Base-by-base conservation (phyloP, 2,888 invertebrate genomes). In the Trypoxylon attenuatum region DNA sequence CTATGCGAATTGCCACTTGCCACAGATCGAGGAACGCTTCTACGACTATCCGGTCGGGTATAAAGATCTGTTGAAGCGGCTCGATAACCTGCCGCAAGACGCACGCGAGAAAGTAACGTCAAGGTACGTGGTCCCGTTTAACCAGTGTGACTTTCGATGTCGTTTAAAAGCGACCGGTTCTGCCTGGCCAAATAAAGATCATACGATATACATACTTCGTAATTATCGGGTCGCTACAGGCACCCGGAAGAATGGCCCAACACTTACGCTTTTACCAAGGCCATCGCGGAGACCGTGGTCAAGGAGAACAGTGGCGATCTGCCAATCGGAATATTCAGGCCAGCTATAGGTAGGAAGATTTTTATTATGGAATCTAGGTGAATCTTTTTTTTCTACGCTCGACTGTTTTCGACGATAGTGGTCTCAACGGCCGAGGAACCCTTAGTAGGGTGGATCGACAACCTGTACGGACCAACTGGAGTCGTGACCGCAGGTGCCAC, bases 241-340 rank as follows among this genome's bases (percentile, higher is more conserved):
- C 4, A 38, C n/a, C 13, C 22, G 0, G 6, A 16, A 27, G 18
- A 89, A 0, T 93, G 94, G 89, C 96, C 96, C 0, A 96, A 96
- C 84, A 95, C 95, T 0, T 96, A 96, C 87, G 94, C 94, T 0
- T 94, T 93, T 82, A 95, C 96, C 1, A 96, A 96, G 88, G 94
- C 95, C 0, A 82, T 96, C 50, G 94, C 94, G 0, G 96, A 96
- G 83, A 90, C 91, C 71, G 88, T 92, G 58, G 84, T 96, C 0
- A 87, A 89, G 27, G 87, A 88, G 13, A 21, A 10, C 21, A 22
- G 6, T 22, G 6, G 87, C 10, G 89, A 88, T 8, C 82, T 96
- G 27, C 94, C 94, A 0, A 84, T 95, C 8, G 93, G 92, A 46
- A 92, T 96, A 70, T 93, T 95, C 77, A 88, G 96, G 67, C 96